These are phyloP conservation scores for Trichosurus vulpecula DNA, from an alignment of 2,797 vertebrate species.

Conservation along the genomic window DNA sequence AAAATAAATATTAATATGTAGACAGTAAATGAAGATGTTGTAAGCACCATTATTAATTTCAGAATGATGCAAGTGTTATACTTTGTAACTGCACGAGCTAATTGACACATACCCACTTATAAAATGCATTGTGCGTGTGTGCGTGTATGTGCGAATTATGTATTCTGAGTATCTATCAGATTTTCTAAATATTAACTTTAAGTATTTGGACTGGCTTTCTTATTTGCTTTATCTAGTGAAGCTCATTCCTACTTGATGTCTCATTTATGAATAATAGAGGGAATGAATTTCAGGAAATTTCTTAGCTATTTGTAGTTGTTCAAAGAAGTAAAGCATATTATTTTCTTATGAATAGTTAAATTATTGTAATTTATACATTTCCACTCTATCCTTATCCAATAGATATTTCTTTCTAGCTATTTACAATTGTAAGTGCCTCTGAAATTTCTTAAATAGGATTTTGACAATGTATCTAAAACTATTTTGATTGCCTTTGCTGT, in stretches of 20 bases:
- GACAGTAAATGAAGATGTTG: neutral
- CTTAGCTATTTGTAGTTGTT: constrained; percentile 53
- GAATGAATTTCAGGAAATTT: constrained; percentile 37
- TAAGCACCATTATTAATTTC: neutral
- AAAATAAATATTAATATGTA: constrained; percentile 6
- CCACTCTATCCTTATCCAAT: constrained; percentile 59
- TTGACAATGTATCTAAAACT: constrained; percentile 51
- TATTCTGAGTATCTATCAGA: constrained; percentile 40
- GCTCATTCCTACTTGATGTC: constrained; percentile 50
- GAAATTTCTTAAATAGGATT: constrained; percentile 43
- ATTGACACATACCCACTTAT: constrained; percentile 22
- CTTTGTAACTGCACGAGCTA: constrained; percentile 45
- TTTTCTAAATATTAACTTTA: constrained; percentile 61
- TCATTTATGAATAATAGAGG: constrained; percentile 34
- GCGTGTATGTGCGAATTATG: constrained; percentile 31
- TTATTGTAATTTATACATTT: constrained; percentile 40
- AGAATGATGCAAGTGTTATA: neutral
- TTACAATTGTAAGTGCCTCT: constrained; percentile 35
- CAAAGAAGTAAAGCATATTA: constrained; percentile 49
- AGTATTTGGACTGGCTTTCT: constrained; percentile 1
- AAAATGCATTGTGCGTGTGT: constrained; percentile 35
- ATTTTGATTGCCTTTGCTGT: constrained; percentile 28
- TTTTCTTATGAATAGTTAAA: constrained; percentile 61
- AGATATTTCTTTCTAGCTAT: neutral
- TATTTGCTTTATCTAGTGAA: constrained; percentile 58